These are phyloP conservation scores for Drosophila nigrodunni DNA, from an alignment of 1,140 invertebrate genomes.

Conservation along the genomic window DNA sequence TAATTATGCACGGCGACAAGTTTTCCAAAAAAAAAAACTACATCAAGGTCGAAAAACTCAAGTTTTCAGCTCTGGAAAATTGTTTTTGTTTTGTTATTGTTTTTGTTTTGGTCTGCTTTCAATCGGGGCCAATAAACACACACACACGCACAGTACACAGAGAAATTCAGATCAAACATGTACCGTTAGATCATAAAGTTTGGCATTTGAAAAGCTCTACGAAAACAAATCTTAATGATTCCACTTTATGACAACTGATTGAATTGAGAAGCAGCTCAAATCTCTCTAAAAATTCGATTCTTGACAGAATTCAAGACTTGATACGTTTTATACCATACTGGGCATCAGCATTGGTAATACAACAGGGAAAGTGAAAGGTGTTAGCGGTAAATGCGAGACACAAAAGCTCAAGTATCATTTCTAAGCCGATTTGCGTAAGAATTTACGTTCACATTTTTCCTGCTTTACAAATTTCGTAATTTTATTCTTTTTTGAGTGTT, in stretches of 20 bases:
- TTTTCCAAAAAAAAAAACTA: conserved; percentile 12
- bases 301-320: conserved; percentile 2
- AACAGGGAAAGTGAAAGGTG: conserved; percentile 61
- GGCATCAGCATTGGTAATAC: conserved; percentile 7
- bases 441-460: neutral
- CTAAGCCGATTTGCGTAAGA: conserved; percentile 1
- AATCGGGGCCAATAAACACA: conserved; percentile 44
- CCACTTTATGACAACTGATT: conserved; percentile 11
- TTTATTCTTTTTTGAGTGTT: no score
- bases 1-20: conserved; percentile 16
- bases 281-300: conserved; percentile 12
- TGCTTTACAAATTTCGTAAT: no score
- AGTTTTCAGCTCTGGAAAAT: conserved; percentile 4
- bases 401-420: conserved; percentile 14
- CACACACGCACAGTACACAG: conserved; percentile 25
- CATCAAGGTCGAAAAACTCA: conserved; percentile 30
- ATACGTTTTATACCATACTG: no score
- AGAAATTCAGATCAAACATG: conserved; percentile 19
- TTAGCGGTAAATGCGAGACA: conserved; percentile 45
- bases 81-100: conserved; percentile 13
- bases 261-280: conserved; percentile 3
- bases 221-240: neutral
- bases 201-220: conserved; percentile 18
- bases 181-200: conserved; percentile 51
- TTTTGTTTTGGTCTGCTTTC: conserved; percentile 4